phyloP scores from a whole-genome alignment of 2,797 vertebrate genomes.

The Gadopsis bispinosus region DNA sequence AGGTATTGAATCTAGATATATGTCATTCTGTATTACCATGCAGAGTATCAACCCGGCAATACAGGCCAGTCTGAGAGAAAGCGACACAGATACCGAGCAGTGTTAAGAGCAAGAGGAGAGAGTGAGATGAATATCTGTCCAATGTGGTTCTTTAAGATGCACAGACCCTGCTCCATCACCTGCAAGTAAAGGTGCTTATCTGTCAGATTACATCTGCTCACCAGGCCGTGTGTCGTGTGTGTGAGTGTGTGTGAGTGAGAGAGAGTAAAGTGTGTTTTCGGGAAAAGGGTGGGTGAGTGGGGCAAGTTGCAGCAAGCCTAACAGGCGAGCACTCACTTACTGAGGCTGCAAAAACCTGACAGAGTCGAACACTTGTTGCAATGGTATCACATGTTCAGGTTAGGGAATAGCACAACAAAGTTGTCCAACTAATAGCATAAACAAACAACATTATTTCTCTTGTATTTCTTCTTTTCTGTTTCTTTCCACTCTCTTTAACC shows the following conservation, averaged over 20 bases:
- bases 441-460: conserved; percentile 27
- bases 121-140: conserved; percentile 68
- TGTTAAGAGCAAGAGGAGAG: conserved; percentile 38
- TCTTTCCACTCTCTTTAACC: conserved; percentile 24
- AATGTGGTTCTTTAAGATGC: conserved; percentile 67
- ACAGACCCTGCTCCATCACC: conserved; percentile 59
- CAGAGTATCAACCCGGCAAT: conserved; percentile 6
- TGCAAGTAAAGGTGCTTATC: conserved; percentile 72
- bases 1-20: conserved; percentile 3
- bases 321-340: conserved; percentile 31
- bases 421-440: conserved; percentile 42
- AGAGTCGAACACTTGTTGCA: conserved; percentile 11
- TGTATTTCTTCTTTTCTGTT: conserved; percentile 6
- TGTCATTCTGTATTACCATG: conserved; percentile 30
- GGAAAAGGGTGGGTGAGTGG: conserved; percentile 20
- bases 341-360: conserved; percentile 48
- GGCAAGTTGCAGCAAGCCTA: conserved; percentile 67
- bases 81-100: conserved; percentile 43
- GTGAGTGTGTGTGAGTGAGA: conserved; percentile 21
- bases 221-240: conserved; percentile 34
- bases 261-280: conserved; percentile 32
- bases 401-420: conserved; percentile 49
- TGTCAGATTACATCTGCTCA: conserved; percentile 71
- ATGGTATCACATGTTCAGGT: conserved; percentile 33
- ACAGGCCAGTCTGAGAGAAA: conserved; percentile 30